Evolutionary conservation across 2,797 vertebrate genomes (phyloP).

Genomic region (Enteromius fasciolatus): DNA sequence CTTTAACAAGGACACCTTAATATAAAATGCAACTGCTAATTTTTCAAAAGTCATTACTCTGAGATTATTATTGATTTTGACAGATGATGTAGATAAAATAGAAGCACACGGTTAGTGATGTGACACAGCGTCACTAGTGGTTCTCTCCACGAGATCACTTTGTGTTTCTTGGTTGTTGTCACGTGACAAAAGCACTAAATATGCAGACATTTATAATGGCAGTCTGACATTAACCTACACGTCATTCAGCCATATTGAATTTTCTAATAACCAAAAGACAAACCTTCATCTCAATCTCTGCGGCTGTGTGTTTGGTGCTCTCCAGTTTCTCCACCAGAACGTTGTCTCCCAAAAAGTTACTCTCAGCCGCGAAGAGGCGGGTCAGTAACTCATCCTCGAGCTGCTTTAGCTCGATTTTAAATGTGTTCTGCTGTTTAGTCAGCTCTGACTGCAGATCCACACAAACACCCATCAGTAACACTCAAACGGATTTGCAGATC

Average conservation of each 20-base stretch:
- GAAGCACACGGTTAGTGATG: not conserved
- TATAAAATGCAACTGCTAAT: too few relatives aligned
- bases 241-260: not conserved
- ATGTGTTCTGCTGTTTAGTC: conserved; percentile 85
- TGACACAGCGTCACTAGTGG: not conserved
- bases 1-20: too few relatives aligned
- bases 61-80: not conserved
- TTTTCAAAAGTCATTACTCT: too few relatives aligned
- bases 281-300: conserved; percentile 82
- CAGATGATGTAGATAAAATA: too few relatives aligned
- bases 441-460: conserved; percentile 73
- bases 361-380: conserved; percentile 77
- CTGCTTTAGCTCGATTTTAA: conserved; percentile 86
- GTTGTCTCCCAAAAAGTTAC: conserved; percentile 80
- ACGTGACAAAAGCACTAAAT: not conserved
- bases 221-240: not conserved
- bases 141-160: not conserved
- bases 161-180: not conserved
- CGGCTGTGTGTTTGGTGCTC: conserved; percentile 82
- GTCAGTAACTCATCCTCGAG: conserved; percentile 81
- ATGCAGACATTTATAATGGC: not conserved
- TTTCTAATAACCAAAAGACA: conserved; percentile 39
- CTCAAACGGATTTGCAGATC: not conserved
- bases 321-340: conserved; percentile 83
- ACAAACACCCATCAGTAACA: conserved; percentile 4